phyloP scores from a whole-genome alignment of 2,888 invertebrate genomes.

The Anthophora plumipes region DNA sequence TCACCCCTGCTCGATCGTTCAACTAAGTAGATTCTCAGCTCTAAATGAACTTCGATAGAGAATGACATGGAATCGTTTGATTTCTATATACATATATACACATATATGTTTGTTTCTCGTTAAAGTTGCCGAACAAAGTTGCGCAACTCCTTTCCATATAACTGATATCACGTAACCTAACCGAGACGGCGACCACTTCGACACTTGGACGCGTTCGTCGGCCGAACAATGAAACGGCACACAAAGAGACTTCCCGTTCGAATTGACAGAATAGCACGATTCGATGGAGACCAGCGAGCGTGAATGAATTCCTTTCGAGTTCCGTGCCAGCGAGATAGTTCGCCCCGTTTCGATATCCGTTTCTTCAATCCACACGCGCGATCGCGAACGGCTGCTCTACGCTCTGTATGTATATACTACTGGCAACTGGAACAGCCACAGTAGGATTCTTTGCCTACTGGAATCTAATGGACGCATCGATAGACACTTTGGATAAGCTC shows the following conservation, averaged over 20 bases:
- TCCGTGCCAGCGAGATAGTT: constrained; percentile 43
- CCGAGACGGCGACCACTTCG: constrained; percentile 42
- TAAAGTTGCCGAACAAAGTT: constrained; percentile 64
- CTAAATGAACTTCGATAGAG: background rate
- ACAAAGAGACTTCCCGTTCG: constrained; percentile 63
- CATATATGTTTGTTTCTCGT: constrained; percentile 70
- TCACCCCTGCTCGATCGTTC: no score
- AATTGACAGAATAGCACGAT: constrained; percentile 52
- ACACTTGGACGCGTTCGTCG: constrained; percentile 51
- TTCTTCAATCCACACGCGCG: constrained; percentile 34
- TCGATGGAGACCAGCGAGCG: constrained; percentile 55
- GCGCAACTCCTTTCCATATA: constrained; percentile 21
- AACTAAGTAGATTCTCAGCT: background rate
- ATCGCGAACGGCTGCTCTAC: background rate
- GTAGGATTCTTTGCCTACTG: constrained; percentile 3
- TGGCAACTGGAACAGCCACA: background rate
- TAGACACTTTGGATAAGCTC: background rate
- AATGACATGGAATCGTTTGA: constrained; percentile 34
- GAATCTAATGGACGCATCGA: constrained; percentile 18
- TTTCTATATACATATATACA: no score
- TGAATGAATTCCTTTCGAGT: constrained; percentile 60
- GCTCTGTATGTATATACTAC: background rate
- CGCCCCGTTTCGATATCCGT: constrained; percentile 48
- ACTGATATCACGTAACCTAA: constrained; percentile 33
- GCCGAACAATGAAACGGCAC: constrained; percentile 56